These are phyloP conservation scores for Hypanus sabinus DNA, from an alignment of 2,113 vertebrate genomes.

Conservation along the genomic window DNA sequence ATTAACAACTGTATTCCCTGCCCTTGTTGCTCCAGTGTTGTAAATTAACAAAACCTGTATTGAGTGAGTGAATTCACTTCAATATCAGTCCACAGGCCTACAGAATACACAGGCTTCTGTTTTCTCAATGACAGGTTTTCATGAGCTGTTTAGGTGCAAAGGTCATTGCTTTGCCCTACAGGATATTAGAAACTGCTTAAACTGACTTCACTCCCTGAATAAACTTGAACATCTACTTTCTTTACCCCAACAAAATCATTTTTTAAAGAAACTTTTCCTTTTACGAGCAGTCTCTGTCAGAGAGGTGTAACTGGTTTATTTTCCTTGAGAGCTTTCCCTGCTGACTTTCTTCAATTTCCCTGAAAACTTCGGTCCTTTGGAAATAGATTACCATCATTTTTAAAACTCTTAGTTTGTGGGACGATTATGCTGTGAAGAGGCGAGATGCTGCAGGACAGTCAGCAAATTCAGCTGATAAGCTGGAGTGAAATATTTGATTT, in stretches of 20 bases:
- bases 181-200: slow-evolving; percentile 28
- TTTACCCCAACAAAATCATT: not conserved
- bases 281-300: too few relatives aligned
- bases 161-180: slow-evolving; percentile 19
- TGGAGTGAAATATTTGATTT: not conserved
- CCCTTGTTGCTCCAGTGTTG: not conserved
- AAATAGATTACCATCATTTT: not conserved
- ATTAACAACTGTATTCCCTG: not conserved
- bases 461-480: not conserved
- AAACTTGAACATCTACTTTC: not conserved
- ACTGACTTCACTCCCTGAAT: not conserved
- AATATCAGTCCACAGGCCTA: slow-evolving; percentile 19
- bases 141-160: slow-evolving; percentile 37
- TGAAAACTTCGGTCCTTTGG: not conserved
- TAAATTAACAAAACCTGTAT: slow-evolving; percentile 29
- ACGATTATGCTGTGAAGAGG: not conserved
- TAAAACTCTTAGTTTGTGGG: not conserved
- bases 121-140: slow-evolving; percentile 20
- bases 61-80: slow-evolving; percentile 4
- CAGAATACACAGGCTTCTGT: slow-evolving; percentile 27
- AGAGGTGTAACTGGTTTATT: not conserved
- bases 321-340: not conserved
- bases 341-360: not conserved
- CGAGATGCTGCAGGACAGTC: not conserved
- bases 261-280: not conserved